phyloP scores from a whole-genome alignment of 2,888 invertebrate genomes.

The Napeogenes sylphis region DNA sequence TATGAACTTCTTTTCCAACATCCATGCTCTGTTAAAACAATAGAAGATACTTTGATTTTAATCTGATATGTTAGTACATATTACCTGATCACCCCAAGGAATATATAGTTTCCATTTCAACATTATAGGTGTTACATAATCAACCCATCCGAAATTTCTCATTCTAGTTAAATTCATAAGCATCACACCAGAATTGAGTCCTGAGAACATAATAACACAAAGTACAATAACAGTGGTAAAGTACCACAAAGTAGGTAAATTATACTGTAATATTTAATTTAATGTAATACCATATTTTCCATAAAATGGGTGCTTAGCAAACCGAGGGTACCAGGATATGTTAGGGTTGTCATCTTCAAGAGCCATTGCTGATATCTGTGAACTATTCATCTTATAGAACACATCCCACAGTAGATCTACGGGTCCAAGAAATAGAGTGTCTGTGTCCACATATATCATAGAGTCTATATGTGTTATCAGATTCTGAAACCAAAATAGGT shows the following conservation, averaged over 20 bases:
- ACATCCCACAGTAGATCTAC: constrained; percentile 89
- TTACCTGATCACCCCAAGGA: constrained; percentile 99
- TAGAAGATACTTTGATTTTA: too few relatives aligned
- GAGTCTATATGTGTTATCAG: constrained; percentile 88
- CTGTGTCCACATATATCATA: constrained; percentile 94
- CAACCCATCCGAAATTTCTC: constrained; percentile 90
- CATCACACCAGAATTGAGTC: constrained; percentile 98
- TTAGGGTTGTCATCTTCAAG: constrained; percentile 95
- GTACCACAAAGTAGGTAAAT: not conserved
- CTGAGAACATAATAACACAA: constrained; percentile 60
- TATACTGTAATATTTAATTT: too few relatives aligned
- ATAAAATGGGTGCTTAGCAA: constrained; percentile 96
- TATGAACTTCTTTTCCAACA: too few relatives aligned
- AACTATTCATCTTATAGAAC: constrained; percentile 87
- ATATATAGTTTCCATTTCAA: constrained; percentile 90
- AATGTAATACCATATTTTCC: constrained; percentile 82
- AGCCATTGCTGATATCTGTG: constrained; percentile 91
- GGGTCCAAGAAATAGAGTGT: constrained; percentile 91
- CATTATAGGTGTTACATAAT: constrained; percentile 89
- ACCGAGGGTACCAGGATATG: constrained; percentile 96
- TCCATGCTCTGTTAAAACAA: too few relatives aligned
- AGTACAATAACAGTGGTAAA: too few relatives aligned
- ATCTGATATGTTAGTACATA: not conserved
- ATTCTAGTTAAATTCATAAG: constrained; percentile 96
- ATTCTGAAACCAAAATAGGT: constrained; percentile 76